Percentiles rank a stretch among this genome's conserved stretches.
Evolutionary conservation across 2,888 invertebrate species (phyloP).

Genomic region (Thymelicus lineola): DNA sequence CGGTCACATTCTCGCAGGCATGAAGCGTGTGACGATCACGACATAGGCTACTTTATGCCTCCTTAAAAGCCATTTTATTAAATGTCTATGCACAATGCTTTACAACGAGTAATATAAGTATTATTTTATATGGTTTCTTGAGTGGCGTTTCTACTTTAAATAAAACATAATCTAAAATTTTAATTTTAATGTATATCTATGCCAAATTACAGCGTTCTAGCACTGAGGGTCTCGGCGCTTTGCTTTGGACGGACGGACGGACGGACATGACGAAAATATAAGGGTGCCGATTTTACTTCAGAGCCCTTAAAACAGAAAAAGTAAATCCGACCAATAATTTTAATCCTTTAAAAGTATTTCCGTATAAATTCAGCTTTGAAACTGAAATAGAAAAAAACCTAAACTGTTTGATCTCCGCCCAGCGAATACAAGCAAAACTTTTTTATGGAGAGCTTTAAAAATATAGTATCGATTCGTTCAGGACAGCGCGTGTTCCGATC

Average conservation of each 20-base stretch:
- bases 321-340: not conserved
- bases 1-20: slow-evolving; percentile 53
- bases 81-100: not conserved
- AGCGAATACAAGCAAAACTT: slow-evolving; percentile 36
- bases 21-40: slow-evolving; percentile 52
- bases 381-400: slow-evolving; percentile 31
- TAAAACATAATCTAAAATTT: too few relatives aligned
- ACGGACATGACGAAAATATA: too few relatives aligned
- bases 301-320: too few relatives aligned
- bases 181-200: too few relatives aligned
- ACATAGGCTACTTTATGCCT: slow-evolving; percentile 11
- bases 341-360: not conserved
- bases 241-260: too few relatives aligned
- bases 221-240: too few relatives aligned
- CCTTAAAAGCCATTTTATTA: slow-evolving; percentile 4
- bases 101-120: not conserved
- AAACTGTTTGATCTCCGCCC: slow-evolving; percentile 37
- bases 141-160: too few relatives aligned
- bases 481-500: slow-evolving; percentile 44
- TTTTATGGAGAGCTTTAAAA: slow-evolving; percentile 39
- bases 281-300: too few relatives aligned
- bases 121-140: too few relatives aligned
- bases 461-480: slow-evolving; percentile 48
- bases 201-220: too few relatives aligned
- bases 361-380: slow-evolving; percentile 10